Conservation (phyloP, 2,888 invertebrate genomes). For the Campopleginae sp. region DNA sequence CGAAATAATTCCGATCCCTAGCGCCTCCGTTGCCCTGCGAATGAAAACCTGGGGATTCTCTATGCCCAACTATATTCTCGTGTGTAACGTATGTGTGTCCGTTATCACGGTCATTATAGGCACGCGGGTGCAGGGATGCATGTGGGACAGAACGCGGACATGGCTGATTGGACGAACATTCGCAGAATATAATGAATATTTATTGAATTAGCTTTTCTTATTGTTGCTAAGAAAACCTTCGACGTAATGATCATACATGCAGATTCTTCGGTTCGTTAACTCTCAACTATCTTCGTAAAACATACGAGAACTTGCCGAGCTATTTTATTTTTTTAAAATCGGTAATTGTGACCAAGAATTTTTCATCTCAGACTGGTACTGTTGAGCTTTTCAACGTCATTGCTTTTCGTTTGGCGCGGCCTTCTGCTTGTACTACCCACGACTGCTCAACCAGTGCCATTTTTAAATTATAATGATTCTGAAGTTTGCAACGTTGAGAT, state of each 20-base stretch:
- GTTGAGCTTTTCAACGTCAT: background rate
- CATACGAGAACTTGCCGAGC: background rate
- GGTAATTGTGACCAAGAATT: background rate
- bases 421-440: background rate
- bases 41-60: conserved; percentile 21
- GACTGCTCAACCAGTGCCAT: background rate
- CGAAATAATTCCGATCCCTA: conserved; percentile 40
- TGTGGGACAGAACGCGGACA: background rate
- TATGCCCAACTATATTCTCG: background rate
- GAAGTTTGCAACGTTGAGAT: background rate
- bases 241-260: conserved; percentile 48
- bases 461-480: background rate
- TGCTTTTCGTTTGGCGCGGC: background rate
- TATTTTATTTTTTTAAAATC: background rate
- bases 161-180: conserved; percentile 64
- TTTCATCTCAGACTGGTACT: background rate
- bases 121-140: background rate
- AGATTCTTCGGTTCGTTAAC: conserved; percentile 62
- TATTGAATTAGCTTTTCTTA: conserved; percentile 58
- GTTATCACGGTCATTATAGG: conserved; percentile 8
- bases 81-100: background rate
- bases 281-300: conserved; percentile 8
- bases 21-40: conserved; percentile 50
- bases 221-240: conserved; percentile 50
- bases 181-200: conserved; percentile 65